Evolutionary conservation across 2,797 vertebrate species (phyloP), one percentile per base, ranked within the genome.

Genomic region (Tarsius wallacei): DNA sequence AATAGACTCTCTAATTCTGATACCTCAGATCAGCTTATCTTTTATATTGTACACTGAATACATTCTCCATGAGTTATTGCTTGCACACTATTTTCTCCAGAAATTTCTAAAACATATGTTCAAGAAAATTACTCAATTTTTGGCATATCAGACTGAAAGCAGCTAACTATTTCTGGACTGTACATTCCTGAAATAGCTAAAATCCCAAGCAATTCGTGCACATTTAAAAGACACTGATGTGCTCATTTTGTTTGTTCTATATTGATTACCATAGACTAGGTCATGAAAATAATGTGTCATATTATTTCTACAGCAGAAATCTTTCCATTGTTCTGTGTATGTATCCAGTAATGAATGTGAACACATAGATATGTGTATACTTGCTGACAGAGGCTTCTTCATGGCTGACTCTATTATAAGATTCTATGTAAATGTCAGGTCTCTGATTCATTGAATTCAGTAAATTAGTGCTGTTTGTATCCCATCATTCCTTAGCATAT

Each of bases 371-470:
- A 66, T 9, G 14, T 28, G 88, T 57, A 57, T 90, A 92, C 47
- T 90, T 70, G 63, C 2, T 68, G 55, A 84, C 93, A 98, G 33
- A 82, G 17, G 95, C 74, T 96, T 95, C 89, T 94, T 96, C 78
- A 73, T 17, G 87, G 26, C 49, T 95, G 70, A 89, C 85, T 83
- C 57, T 97, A 76, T 90, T 77, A 94, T 90, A 85, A 94, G 31
- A 26, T 85, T 98, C 91, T 96, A 66, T 24, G 91, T 83, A 97
- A 97, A 98, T 71, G 68, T 97, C 94, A 98, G 91, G 63, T 94
- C 86, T 96, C 55, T 33, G 16, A 97, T 95, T 26, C 76, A 93
- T 0, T 91, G 57, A 94, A 82, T 95, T 97, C 84, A 94, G 78
- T 49, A 81, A 93, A 89, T 96, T 84, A 98, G 15, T 95, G 84